Evolutionary conservation across 2,888 invertebrate genomes (phyloP).

Genomic region (Agonopterix arenella): DNA sequence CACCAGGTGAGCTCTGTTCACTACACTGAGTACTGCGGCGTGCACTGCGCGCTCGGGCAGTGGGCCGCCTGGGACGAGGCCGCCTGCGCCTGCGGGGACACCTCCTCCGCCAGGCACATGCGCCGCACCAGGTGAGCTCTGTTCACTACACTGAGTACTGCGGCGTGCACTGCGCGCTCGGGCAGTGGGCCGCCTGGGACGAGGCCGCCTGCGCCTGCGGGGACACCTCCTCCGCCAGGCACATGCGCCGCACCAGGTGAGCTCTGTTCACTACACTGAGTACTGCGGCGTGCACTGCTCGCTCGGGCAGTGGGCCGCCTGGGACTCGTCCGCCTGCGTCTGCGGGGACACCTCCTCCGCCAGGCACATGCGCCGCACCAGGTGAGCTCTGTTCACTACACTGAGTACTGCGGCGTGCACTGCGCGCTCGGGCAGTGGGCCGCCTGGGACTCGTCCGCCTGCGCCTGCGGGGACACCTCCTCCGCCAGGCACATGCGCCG

Average conservation of each 20-base stretch:
- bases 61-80: constrained; percentile 80
- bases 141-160: constrained; percentile 34
- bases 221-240: constrained; percentile 43
- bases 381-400: constrained; percentile 24
- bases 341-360: constrained; percentile 64
- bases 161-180: constrained; percentile 81
- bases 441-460: constrained; percentile 77
- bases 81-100: constrained; percentile 74
- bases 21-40: constrained; percentile 58
- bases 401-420: constrained; percentile 75
- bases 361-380: constrained; percentile 59
- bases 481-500: constrained; percentile 58
- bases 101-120: constrained; percentile 53
- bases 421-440: constrained; percentile 81
- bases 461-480: constrained; percentile 68
- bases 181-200: constrained; percentile 80
- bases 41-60: constrained; percentile 80
- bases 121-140: constrained; percentile 48
- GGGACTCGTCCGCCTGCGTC: constrained; percentile 77
- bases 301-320: constrained; percentile 78
- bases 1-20: constrained; percentile 35
- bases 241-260: constrained; percentile 63
- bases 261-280: too few relatives aligned
- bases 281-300: constrained; percentile 82
- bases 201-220: constrained; percentile 75